A percentile compares a stretch with the other conserved stretches of the same genome.
Evolutionary conservation across 1,140 invertebrate species (phyloP).

Genomic region (Drosophila sturtevanti): DNA sequence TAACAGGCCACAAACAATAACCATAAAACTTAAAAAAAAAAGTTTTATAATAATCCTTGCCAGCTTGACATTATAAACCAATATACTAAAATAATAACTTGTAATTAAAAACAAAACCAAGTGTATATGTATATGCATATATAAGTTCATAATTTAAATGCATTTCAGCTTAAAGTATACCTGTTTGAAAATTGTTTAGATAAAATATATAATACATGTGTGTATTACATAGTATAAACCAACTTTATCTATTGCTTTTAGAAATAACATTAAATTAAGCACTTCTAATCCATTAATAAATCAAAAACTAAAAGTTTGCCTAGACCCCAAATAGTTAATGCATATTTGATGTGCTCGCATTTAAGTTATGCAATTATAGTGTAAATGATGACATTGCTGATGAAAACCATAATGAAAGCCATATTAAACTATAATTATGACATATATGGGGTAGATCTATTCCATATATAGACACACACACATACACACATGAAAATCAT

Average conservation of each 20-base stretch:
- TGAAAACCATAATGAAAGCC: slow-evolving; percentile 77
- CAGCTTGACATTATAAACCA: too few relatives aligned
- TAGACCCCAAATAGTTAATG: slow-evolving; percentile 49
- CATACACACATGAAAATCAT: slow-evolving; percentile 2
- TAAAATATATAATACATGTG: too few relatives aligned
- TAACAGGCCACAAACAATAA: not conserved
- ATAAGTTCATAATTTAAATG: too few relatives aligned
- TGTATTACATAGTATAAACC: too few relatives aligned
- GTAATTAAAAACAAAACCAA: too few relatives aligned
- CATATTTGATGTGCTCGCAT: slow-evolving; percentile 61
- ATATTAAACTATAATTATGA: slow-evolving; percentile 66
- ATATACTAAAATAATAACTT: too few relatives aligned
- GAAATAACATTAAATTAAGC: not conserved
- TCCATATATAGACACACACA: slow-evolving; percentile 22
- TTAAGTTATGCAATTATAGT: slow-evolving; percentile 59
- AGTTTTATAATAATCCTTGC: too few relatives aligned
- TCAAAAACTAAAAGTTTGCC: not conserved
- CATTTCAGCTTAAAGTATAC: too few relatives aligned
- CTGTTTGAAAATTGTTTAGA: too few relatives aligned
- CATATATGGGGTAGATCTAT: slow-evolving; percentile 35
- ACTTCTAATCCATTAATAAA: slow-evolving; percentile 9
- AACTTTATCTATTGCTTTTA: not conserved
- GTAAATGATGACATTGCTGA: slow-evolving; percentile 78
- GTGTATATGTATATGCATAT: too few relatives aligned
- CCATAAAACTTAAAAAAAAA: not conserved